Evolutionary conservation across 2,888 invertebrate genomes (phyloP), one percentile per base, ranked within the genome.

Genomic region (Drosophila meridiana): DNA sequence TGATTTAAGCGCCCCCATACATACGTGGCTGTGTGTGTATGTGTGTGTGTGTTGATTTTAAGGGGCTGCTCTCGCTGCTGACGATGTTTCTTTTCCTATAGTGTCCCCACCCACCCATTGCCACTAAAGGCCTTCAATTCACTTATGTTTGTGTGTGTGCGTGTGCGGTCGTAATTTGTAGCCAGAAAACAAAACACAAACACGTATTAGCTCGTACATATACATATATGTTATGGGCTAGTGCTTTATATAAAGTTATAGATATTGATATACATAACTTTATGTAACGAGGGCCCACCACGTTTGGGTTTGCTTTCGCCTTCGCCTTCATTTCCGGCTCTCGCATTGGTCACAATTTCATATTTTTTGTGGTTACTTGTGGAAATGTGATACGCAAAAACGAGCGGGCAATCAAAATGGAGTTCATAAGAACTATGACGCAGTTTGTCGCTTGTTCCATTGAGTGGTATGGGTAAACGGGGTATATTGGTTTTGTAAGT

Each of bases 241-340:
- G 32, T 9, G 1, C 34, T 5, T 32, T 71, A 66, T 70, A 68
- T 48, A 56, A 36, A 60, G 66, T 89, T 87, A 87, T 87, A 84
- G 89, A 84, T 89, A 89, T 89, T 86, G 84, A 85, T 78, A 80
- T 69, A 80, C 83, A 87, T 88, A 87, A 88, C 87, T 83, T 83
- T 75, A 83, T 87, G 86, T 69, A 83, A 87, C 74, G 70, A 59
- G 68, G 67, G 70, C 59, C 59, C 59, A 64, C 75, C 81, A 76
- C 61, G 53, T 55, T 58, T 55, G 50, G 20, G 32, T 20, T 13
- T 47, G 34, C 20, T 20, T 20, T 20, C 20, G 45, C 30, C 43
- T n/a, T 7, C 40, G 40, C 7, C 8, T 5, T 38, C 8, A 9
- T 5, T 30, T 66, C 70, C 58, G 69, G 55, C 45, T 36, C 58